Evolutionary conservation across 2,113 vertebrate species (phyloP), one percentile per base, ranked within the genome.

Genomic region (Blennius ocellaris): DNA sequence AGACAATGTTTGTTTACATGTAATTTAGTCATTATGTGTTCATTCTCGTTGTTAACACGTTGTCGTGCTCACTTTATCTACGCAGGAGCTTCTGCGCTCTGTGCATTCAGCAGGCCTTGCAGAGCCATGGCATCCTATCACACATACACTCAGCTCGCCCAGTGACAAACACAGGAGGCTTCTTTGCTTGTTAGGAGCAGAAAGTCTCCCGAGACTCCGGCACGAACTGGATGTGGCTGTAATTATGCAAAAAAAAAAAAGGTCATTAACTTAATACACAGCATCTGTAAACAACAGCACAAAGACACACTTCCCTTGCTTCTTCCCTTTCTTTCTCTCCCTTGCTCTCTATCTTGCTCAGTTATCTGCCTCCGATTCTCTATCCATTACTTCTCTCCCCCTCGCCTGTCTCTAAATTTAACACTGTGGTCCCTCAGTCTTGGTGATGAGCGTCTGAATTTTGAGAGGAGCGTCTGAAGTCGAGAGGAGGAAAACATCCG

Each of bases 181-280:
- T 51, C 60, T 70, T 64, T 58, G 51, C 5, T 49, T 74, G 51
- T 84, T 81, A 83, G 61, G 73, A 79, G 38, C 67, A 41, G 50
- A 52, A 73, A 69, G n/a, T 75, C 76, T 78, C 74, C 39, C 37
- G 83, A 80, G 84, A 74, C 66, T 83, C 52, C 51, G 61, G 71
- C 55, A 56, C 69, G 82, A 63, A 80, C 58, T 76, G 56, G 55
- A 47, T 74, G 72, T 63, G 67, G 84, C 88, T 79, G 68, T 76
- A 82, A 83, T 87, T 84, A 86, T 86, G 82, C 84, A 87, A 87
- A 89, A 76, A 51, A 77, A 87, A 87, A 89, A 76, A 51, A 77
- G 76, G 86, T 85, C 69, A 87, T 90, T 89, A 88, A 79, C 76
- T 78, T 89, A 73, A 86, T 86, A 87, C 90, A 80, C 72, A 81